Conservation (phyloP, 2,113 vertebrate species). For the Hippopotamus amphibius region DNA sequence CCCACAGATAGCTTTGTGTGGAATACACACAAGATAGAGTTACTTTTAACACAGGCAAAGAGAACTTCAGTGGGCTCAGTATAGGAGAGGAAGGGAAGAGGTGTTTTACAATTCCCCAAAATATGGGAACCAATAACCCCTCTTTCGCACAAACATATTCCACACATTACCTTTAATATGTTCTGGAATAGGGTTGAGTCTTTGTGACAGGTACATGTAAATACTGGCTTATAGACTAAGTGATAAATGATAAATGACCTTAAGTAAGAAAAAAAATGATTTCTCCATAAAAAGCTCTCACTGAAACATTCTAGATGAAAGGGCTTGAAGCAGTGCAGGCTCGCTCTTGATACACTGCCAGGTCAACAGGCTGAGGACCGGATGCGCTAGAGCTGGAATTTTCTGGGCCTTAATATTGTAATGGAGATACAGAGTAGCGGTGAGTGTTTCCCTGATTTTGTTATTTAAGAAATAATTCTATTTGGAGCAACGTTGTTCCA, state of each 20-base stretch:
- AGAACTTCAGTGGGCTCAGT: not conserved
- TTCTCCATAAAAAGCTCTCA: not conserved
- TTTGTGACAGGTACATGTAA: slow-evolving; percentile 27
- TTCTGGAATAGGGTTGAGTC: not conserved
- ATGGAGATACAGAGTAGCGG: not conserved
- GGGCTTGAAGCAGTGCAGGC: not conserved
- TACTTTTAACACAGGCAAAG: not conserved
- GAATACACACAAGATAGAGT: not conserved
- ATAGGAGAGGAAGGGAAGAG: not conserved
- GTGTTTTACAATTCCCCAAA: not conserved
- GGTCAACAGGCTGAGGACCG: not conserved
- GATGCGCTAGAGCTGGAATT: not conserved
- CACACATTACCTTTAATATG: not conserved
- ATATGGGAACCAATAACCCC: not conserved
- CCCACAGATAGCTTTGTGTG: not conserved
- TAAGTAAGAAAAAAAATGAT: not conserved
- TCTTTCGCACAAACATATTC: not conserved
- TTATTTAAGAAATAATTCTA: not conserved
- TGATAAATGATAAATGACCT: not conserved
- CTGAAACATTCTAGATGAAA: not conserved
- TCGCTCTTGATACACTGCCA: not conserved
- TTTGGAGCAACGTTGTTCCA: not conserved
- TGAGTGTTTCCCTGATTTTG: not conserved
- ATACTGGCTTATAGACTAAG: not conserved
- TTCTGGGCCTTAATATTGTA: not conserved